phyloP scores from a whole-genome alignment of 1,140 invertebrate genomes.

The Diorhabda sublineata region DNA sequence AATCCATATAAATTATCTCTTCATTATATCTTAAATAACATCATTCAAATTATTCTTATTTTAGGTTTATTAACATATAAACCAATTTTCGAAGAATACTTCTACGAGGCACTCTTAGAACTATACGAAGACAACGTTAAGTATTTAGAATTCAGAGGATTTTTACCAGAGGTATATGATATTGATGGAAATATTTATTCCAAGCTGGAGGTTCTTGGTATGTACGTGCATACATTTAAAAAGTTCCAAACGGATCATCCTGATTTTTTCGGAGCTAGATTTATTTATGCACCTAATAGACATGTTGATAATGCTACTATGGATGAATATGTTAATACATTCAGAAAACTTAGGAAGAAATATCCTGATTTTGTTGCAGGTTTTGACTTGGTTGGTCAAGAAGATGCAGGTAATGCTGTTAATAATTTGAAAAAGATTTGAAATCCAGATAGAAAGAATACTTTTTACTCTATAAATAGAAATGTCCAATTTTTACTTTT shows the following conservation, averaged over 20 bases:
- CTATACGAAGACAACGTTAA: constrained; percentile 74
- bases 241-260: constrained; percentile 54
- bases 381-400: constrained; percentile 74
- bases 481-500: too few relatives aligned
- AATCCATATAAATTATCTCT: too few relatives aligned
- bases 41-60: neutral
- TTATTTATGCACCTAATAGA: constrained; percentile 58
- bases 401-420: constrained; percentile 55
- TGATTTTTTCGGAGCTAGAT: constrained; percentile 59
- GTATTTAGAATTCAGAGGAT: constrained; percentile 68
- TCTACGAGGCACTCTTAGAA: constrained; percentile 65
- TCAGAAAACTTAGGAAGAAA: constrained; percentile 40
- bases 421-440: too few relatives aligned
- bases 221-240: constrained; percentile 50
- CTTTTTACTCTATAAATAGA: too few relatives aligned
- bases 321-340: constrained; percentile 46
- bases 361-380: constrained; percentile 64
- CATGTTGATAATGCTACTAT: constrained; percentile 37
- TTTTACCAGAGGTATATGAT: constrained; percentile 51
- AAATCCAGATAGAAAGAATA: too few relatives aligned
- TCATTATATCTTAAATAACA: too few relatives aligned
- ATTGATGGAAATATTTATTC: constrained; percentile 50
- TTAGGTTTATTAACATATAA: constrained; percentile 58
- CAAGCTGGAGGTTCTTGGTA: constrained; percentile 44
- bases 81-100: constrained; percentile 69